phyloP scores from a whole-genome alignment of 1,140 invertebrate species.

The Asobara japonica region DNA sequence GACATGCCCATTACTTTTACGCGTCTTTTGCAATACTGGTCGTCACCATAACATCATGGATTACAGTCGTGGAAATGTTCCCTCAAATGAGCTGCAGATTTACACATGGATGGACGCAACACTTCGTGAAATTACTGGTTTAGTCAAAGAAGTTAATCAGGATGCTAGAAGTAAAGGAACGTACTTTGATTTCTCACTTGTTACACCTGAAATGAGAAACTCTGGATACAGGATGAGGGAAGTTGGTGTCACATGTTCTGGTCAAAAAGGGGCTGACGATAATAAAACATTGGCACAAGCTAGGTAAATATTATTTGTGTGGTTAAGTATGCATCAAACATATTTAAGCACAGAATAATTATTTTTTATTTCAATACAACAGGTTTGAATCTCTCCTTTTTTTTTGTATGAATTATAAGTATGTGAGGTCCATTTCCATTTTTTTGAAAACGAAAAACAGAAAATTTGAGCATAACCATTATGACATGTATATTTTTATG shows the following conservation, averaged over 20 bases:
- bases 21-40: conserved; percentile 94
- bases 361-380: too few species aligned
- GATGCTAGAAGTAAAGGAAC: conserved; percentile 95
- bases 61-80: conserved; percentile 90
- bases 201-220: conserved; percentile 86
- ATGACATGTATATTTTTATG: too few species aligned
- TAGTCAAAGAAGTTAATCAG: conserved; percentile 98
- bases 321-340: too few species aligned
- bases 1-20: conserved; percentile 94
- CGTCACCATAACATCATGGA: conserved; percentile 92
- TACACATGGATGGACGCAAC: conserved; percentile 99
- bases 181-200: conserved; percentile 97
- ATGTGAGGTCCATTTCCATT: too few species aligned
- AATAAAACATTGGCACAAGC: conserved; percentile 87
- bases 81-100: conserved; percentile 96
- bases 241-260: conserved; percentile 93
- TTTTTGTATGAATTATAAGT: too few species aligned
- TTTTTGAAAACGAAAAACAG: too few species aligned
- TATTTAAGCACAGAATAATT: too few species aligned
- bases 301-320: too few species aligned
- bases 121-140: conserved; percentile 90
- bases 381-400: too few species aligned
- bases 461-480: too few species aligned
- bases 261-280: conserved; percentile 91
- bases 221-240: conserved; percentile 91